Percentiles rank a stretch among this genome's conserved stretches.
These are phyloP conservation scores for Phalacrocorax pelagicus DNA, from an alignment of 2,113 vertebrate species.

Conservation along the genomic window DNA sequence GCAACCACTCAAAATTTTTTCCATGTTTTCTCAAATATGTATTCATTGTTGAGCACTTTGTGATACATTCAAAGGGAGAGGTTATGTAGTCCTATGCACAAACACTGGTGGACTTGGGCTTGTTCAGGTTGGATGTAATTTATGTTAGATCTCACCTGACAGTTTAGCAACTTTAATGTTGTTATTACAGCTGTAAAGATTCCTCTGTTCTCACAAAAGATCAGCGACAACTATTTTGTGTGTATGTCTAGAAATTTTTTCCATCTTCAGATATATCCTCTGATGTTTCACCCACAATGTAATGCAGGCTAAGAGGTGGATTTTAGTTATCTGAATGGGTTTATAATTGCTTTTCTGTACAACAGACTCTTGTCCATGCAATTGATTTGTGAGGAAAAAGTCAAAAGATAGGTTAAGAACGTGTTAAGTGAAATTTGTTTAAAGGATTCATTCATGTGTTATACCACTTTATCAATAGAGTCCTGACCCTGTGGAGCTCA, in stretches of 20 bases:
- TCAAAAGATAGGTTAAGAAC: not conserved
- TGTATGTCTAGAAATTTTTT: not conserved
- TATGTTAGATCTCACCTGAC: not conserved
- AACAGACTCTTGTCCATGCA: fast-evolving
- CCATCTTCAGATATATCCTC: not conserved
- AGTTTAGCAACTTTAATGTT: not conserved
- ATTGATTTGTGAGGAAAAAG: not conserved
- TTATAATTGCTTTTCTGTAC: not conserved
- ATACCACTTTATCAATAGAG: not conserved
- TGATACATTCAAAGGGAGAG: not conserved
- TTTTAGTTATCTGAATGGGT: not conserved
- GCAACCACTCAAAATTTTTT: not conserved
- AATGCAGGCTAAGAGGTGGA: not conserved
- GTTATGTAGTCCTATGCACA: not conserved
- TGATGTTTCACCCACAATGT: not conserved
- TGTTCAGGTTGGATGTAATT: not conserved
- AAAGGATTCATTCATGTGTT: not conserved
- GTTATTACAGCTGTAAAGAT: not conserved
- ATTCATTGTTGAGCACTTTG: not conserved
- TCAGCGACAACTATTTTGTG: fast-evolving
- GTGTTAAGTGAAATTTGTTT: not conserved
- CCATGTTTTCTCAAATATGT: not conserved
- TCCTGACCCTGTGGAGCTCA: not conserved
- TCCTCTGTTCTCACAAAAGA: not conserved
- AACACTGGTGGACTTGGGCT: fast-evolving